Conservation (phyloP, 2,113 vertebrate genomes). For the Okapia johnstoni region DNA sequence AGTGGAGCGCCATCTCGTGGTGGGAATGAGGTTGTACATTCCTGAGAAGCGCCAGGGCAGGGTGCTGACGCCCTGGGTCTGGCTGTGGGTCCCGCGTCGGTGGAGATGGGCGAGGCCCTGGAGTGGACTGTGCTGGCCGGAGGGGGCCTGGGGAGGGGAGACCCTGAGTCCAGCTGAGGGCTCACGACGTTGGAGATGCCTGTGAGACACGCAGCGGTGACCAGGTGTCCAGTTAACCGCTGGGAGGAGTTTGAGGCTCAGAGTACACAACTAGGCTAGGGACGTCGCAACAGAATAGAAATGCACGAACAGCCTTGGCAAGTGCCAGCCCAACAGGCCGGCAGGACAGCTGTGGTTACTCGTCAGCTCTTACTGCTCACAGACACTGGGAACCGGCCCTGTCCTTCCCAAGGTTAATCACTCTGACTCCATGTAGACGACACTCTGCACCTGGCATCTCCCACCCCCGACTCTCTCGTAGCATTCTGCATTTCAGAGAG, state of each 20-base stretch:
- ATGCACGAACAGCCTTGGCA: fast-evolving
- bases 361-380: not conserved
- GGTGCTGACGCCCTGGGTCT: not conserved
- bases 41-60: fast-evolving
- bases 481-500: not conserved
- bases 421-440: not conserved
- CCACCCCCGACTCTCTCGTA: fast-evolving
- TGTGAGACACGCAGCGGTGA: not conserved
- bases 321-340: not conserved
- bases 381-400: not conserved
- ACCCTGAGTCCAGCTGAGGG: not conserved
- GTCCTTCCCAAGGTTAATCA: not conserved
- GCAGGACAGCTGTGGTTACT: not conserved
- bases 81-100: not conserved
- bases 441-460: not conserved
- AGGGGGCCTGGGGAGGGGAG: not conserved
- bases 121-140: not conserved
- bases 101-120: not conserved
- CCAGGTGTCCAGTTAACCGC: not conserved
- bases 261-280: fast-evolving
- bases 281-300: not conserved
- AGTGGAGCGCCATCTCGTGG: not conserved
- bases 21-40: fast-evolving
- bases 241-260: not conserved
- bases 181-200: fast-evolving